Conservation (phyloP, 2,888 invertebrate species). For the Netelia virgata region DNA sequence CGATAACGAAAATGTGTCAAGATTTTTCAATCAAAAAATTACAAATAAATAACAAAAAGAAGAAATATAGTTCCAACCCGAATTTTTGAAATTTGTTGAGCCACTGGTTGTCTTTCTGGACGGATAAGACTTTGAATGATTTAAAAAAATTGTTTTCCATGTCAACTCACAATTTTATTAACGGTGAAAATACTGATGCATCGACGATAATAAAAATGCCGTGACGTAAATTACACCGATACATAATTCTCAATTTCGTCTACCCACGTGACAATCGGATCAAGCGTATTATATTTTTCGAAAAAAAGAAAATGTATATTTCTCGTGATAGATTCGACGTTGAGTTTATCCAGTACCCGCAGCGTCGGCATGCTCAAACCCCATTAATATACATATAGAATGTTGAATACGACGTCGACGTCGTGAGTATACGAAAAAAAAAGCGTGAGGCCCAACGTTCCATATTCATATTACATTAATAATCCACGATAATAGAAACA, state of each 20-base stretch:
- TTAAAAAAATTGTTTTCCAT: too few species aligned
- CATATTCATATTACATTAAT: conserved; percentile 70
- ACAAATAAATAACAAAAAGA: too few species aligned
- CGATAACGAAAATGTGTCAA: too few species aligned
- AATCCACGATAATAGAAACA: conserved; percentile 69
- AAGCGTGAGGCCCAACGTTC: conserved; percentile 60
- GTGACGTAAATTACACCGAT: background rate
- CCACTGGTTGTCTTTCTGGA: too few species aligned
- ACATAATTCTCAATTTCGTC: conserved; percentile 26
- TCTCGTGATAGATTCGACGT: conserved; percentile 29
- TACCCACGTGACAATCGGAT: conserved; percentile 14
- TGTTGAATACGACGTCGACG: conserved; percentile 33
- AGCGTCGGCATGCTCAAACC: conserved; percentile 41
- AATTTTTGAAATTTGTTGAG: too few species aligned
- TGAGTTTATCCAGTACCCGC: conserved; percentile 48
- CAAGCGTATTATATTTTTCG: conserved; percentile 22
- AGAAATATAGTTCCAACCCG: too few species aligned
- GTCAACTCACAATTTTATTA: too few species aligned
- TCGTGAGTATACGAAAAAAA: conserved; percentile 5
- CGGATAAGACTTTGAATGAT: too few species aligned
- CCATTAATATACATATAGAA: conserved; percentile 61
- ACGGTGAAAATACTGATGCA: background rate
- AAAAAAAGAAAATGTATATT: background rate
- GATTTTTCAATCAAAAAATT: too few species aligned
- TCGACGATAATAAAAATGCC: conserved; percentile 6